Evolutionary conservation across 2,113 vertebrate species (phyloP).

Genomic region (Cygnus atratus): DNA sequence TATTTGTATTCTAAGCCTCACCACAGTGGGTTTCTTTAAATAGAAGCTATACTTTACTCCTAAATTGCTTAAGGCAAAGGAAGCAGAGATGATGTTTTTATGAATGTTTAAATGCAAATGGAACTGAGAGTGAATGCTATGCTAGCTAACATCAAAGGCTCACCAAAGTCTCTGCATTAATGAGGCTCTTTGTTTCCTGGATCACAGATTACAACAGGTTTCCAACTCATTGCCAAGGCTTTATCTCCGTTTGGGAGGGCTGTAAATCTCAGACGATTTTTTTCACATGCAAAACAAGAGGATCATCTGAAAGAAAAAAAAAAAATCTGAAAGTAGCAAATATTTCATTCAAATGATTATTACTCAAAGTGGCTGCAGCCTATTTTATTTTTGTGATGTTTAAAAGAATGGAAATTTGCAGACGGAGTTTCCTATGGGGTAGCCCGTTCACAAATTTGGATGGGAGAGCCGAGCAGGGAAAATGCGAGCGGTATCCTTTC

Average conservation of each 20-base stretch:
- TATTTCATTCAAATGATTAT: slow-evolving; percentile 49
- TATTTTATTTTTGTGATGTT: slow-evolving; percentile 44
- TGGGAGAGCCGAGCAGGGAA: not conserved
- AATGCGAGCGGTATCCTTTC: not conserved
- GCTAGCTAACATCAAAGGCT: slow-evolving; percentile 92
- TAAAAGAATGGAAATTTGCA: slow-evolving; percentile 50
- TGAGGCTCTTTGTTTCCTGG: slow-evolving; percentile 93
- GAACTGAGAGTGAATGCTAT: slow-evolving; percentile 86
- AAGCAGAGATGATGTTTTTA: slow-evolving; percentile 81
- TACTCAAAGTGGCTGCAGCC: slow-evolving; percentile 39
- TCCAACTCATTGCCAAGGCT: slow-evolving; percentile 81
- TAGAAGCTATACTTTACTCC: slow-evolving; percentile 83
- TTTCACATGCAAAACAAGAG: slow-evolving; percentile 74
- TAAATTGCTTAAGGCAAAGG: slow-evolving; percentile 80
- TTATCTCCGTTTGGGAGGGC: slow-evolving; percentile 80
- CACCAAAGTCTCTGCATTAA: slow-evolving; percentile 91
- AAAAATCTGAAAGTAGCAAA: slow-evolving; percentile 49
- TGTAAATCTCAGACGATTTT: slow-evolving; percentile 79
- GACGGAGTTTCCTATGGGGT: slow-evolving; percentile 18
- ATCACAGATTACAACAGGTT: slow-evolving; percentile 91
- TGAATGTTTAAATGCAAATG: slow-evolving; percentile 78
- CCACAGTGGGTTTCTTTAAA: slow-evolving; percentile 86
- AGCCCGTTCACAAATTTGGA: not conserved
- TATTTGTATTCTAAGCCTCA: slow-evolving; percentile 79
- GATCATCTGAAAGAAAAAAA: slow-evolving; percentile 54